Conservation (phyloP, 2,113 vertebrate genomes). For the Toxostoma redivivum region DNA sequence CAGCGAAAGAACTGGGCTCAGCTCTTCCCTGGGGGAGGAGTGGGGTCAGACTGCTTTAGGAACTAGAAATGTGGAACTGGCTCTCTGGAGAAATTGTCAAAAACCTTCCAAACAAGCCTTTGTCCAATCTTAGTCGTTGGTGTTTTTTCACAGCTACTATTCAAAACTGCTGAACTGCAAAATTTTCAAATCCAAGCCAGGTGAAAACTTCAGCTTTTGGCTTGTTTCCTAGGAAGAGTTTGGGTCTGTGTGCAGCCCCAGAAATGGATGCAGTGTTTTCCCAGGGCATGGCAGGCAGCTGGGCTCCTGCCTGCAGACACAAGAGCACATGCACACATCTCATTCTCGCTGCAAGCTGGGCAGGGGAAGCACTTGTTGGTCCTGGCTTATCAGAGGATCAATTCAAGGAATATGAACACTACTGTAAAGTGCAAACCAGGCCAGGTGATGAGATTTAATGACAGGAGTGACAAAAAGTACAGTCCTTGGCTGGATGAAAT, state of each 20-base stretch:
- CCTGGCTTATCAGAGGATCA: background rate
- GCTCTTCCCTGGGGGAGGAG: background rate
- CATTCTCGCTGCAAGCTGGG: rapidly evolving
- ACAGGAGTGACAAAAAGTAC: background rate
- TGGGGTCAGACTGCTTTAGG: background rate
- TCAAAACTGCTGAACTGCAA: background rate
- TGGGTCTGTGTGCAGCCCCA: background rate
- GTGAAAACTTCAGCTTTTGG: background rate
- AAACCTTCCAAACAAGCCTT: background rate
- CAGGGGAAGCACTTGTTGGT: background rate
- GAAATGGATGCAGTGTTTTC: background rate
- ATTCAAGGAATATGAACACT: background rate
- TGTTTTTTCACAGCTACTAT: background rate
- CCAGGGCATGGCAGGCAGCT: background rate
- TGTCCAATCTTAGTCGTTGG: background rate
- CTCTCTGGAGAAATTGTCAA: background rate
- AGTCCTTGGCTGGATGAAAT: background rate
- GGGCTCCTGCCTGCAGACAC: background rate
- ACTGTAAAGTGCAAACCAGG: background rate
- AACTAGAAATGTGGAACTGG: background rate
- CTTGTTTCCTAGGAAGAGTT: background rate
- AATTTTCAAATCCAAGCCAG: background rate
- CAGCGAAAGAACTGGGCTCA: background rate
- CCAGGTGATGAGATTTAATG: background rate
- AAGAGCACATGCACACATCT: background rate